Evolutionary conservation across 2,113 vertebrate genomes (phyloP).

Genomic region (Desmodus rotundus): DNA sequence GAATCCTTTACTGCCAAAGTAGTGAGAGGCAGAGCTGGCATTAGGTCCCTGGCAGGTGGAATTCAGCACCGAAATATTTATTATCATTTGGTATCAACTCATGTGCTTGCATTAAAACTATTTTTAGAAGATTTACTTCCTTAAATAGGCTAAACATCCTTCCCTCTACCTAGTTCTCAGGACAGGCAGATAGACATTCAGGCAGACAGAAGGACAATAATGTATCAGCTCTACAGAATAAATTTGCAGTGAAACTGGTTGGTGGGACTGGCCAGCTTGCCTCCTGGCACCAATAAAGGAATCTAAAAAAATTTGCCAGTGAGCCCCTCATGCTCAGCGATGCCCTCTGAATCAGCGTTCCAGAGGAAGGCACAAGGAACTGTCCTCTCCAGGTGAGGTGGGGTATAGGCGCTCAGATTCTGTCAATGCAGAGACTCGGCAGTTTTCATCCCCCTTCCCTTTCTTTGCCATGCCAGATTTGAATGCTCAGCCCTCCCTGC

Average conservation of each 20-base stretch:
- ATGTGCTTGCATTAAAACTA: background rate
- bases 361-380: rapidly evolving
- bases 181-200: background rate
- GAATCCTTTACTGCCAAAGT: background rate
- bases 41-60: background rate
- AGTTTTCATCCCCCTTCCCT: rapidly evolving
- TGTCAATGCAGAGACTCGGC: rapidly evolving
- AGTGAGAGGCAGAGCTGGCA: rapidly evolving
- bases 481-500: background rate
- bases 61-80: background rate
- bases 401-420: rapidly evolving
- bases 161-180: background rate
- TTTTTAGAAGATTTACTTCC: background rate
- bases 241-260: background rate
- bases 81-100: background rate
- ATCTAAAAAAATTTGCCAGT: background rate
- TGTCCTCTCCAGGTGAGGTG: rapidly evolving
- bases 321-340: background rate
- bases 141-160: background rate
- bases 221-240: background rate
- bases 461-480: background rate
- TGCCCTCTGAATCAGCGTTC: background rate
- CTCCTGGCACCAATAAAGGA: background rate
- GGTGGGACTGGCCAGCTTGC: rapidly evolving
- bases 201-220: background rate